Evolutionary conservation across 2,888 invertebrate species (phyloP).

Genomic region (Fragum sueziense): DNA sequence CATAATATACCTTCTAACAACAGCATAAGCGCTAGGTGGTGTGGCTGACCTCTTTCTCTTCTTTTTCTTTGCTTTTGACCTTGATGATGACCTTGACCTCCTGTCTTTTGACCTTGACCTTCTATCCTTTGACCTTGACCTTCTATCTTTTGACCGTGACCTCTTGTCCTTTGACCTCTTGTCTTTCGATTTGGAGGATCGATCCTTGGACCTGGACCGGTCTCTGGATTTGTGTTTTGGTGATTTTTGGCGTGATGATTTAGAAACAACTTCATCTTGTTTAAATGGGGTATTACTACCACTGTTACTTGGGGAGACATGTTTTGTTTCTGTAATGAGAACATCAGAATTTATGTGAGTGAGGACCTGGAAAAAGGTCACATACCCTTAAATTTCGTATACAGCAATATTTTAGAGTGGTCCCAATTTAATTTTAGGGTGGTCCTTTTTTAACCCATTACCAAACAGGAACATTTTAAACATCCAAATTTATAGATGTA

Average conservation of each 20-base stretch:
- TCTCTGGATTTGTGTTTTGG: constrained; percentile 37
- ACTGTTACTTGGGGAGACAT: constrained; percentile 51
- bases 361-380: no score
- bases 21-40: constrained; percentile 71
- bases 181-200: constrained; percentile 3
- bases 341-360: no score
- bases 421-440: no score
- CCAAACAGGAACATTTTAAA: no score
- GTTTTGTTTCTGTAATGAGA: constrained; percentile 26
- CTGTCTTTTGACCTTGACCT: constrained; percentile 55
- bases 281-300: constrained; percentile 52
- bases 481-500: no score
- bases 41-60: constrained; percentile 63
- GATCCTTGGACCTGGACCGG: constrained; percentile 6
- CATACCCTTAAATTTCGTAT: no score
- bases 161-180: constrained; percentile 49
- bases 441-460: no score
- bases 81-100: constrained; percentile 56
- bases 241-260: constrained; percentile 39
- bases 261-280: constrained; percentile 41
- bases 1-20: constrained; percentile 63
- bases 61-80: constrained; percentile 62
- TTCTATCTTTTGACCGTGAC: constrained; percentile 42
- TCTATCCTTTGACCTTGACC: constrained; percentile 14
- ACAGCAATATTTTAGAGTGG: no score